Evolutionary conservation across 2,888 invertebrate species (phyloP).

Genomic region (Bedellia somnulentella): DNA sequence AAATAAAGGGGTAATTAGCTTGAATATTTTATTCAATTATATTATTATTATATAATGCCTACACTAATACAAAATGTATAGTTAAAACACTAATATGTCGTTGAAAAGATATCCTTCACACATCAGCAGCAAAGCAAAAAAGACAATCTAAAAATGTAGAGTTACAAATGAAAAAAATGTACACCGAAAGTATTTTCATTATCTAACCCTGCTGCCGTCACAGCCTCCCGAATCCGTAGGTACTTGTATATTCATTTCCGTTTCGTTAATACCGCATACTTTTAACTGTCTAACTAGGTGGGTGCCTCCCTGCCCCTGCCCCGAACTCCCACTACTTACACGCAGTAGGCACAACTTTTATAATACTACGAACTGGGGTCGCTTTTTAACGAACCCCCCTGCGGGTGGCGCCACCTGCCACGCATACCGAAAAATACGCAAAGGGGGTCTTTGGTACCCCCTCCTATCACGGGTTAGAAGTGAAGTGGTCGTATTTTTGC

Average conservation of each 20-base stretch:
- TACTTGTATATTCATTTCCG: conserved; percentile 61
- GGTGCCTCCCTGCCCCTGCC: conserved; percentile 15
- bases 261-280: conserved; percentile 62
- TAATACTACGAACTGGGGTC: conserved; percentile 55
- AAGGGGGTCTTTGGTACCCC: conserved; percentile 28
- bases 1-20: too few relatives aligned
- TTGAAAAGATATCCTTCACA: too few relatives aligned
- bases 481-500: conserved; percentile 58
- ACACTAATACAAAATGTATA: too few relatives aligned
- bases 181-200: conserved; percentile 58
- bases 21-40: too few relatives aligned
- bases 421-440: conserved; percentile 60
- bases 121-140: too few relatives aligned
- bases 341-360: conserved; percentile 61
- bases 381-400: conserved; percentile 58
- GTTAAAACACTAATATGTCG: too few relatives aligned
- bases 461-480: conserved; percentile 42
- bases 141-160: too few relatives aligned
- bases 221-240: conserved; percentile 51
- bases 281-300: conserved; percentile 59
- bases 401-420: conserved; percentile 50
- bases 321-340: conserved; percentile 52
- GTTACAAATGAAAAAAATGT: conserved; percentile 31
- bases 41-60: too few relatives aligned
- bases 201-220: conserved; percentile 42